Base-by-base conservation (phyloP, 2,888 invertebrate genomes). In the Apodemia mormo region DNA sequence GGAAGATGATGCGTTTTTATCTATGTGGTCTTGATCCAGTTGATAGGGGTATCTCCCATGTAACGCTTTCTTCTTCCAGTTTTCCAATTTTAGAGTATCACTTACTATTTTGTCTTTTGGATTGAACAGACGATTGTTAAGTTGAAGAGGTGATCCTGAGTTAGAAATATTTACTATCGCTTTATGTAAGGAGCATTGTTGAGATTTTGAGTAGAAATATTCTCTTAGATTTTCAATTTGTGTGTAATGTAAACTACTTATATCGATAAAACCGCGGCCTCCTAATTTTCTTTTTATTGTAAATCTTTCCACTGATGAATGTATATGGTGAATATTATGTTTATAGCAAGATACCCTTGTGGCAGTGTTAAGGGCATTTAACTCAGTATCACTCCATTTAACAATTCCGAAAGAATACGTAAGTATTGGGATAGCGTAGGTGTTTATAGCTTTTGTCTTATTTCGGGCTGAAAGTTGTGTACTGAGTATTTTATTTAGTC, bases 291-390 rank as follows among this genome's bases (percentile, higher is more conserved):
- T 61, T 40, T 68, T 52, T 8, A 22, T 6, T 30, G 52, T 66
- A 29, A 66, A 66, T 52, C 68, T 40, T 37, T 68, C 64, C 6
- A 68, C 29, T n/a, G n/a, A n/a, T n/a, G n/a, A n/a, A n/a, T n/a
- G n/a, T n/a, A n/a, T n/a, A n/a, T n/a, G n/a, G n/a, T 49, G 49
- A 14, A 49, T 49, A 9, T 49, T 4, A 14, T 9, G 49, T 49
- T 68, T 68, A 2, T 58, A 49, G 68, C 58, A 12, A n/a, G 2
- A 1, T 2, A n/a, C 40, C 29, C 68, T 33, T 3, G 68, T 58
- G 40, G 64, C n/a, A 64, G 29, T 58, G 45, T 64, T 68, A 2
- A 49, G 10, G 10, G 49, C 10, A 7, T 49, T 14, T 7, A 49
- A 9, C 10, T 49, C 33, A 7, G 45, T 64, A 10, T 68, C 49